Percentiles rank a stretch among this genome's conserved stretches.
Conservation (phyloP, 2,797 vertebrate species). For the Buceros bicornis region DNA sequence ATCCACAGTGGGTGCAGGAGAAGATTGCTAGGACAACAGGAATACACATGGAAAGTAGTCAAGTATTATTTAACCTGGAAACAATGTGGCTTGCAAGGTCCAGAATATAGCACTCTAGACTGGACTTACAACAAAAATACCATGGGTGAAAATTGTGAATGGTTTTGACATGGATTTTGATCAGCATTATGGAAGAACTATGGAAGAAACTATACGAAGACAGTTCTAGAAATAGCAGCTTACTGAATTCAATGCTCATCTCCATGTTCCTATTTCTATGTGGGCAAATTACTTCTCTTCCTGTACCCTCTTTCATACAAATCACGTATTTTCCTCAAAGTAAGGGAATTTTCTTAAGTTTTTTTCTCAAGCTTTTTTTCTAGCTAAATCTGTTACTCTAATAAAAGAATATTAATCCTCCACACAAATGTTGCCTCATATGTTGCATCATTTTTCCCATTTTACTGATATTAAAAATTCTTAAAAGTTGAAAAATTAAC, state of each 20-base stretch:
- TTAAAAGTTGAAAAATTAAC: not conserved
- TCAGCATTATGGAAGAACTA: not conserved
- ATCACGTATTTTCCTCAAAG: not conserved
- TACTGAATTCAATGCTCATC: not conserved
- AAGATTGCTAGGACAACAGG: fast-evolving
- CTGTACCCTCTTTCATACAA: not conserved
- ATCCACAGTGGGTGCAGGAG: not conserved
- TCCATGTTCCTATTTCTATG: not conserved
- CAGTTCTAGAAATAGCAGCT: not conserved
- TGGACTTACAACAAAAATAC: not conserved
- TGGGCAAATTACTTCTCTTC: not conserved
- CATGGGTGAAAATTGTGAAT: not conserved
- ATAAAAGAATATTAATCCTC: not conserved
- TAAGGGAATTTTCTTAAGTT: not conserved
- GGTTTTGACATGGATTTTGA: not conserved
- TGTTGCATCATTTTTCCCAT: not conserved
- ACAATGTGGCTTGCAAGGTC: not conserved
- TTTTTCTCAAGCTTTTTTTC: not conserved
- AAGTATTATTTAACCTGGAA: not conserved
- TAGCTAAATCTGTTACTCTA: not conserved
- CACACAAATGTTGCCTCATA: not conserved
- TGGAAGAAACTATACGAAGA: not conserved
- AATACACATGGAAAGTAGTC: not conserved
- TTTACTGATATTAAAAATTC: not conserved
- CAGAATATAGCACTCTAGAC: not conserved